phyloP scores from a whole-genome alignment of 2,797 vertebrate genomes.

The Manis javanica region DNA sequence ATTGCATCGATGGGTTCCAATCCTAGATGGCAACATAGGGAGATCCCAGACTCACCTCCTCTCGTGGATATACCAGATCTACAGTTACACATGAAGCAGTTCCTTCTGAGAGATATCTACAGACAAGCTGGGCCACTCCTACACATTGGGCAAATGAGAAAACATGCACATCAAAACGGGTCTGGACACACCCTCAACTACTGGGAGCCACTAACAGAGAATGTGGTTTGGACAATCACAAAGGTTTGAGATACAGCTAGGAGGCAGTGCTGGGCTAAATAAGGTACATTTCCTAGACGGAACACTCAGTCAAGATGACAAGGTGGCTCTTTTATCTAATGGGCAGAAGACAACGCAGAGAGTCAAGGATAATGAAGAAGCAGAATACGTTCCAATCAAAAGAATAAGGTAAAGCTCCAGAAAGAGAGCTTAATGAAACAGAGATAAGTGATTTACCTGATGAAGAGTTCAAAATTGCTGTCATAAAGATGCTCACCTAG shows the following conservation, averaged over 20 bases:
- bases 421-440: background rate
- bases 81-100: background rate
- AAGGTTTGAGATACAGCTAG: background rate
- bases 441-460: background rate
- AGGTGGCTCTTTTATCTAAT: background rate
- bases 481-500: background rate
- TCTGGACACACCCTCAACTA: background rate
- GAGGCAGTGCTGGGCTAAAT: background rate
- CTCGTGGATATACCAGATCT: background rate
- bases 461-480: background rate
- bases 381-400: background rate
- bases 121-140: background rate
- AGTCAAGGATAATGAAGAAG: background rate
- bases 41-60: background rate
- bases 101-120: too few species aligned
- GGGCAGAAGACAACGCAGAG: background rate
- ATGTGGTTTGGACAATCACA: background rate
- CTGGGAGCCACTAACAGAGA: background rate
- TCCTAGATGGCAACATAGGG: background rate
- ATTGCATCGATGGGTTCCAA: background rate
- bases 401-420: background rate
- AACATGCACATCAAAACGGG: background rate
- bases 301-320: background rate
- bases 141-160: background rate
- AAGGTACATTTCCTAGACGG: background rate